Base-by-base conservation (phyloP, 2,888 invertebrate genomes). In the Catocala nupta region DNA sequence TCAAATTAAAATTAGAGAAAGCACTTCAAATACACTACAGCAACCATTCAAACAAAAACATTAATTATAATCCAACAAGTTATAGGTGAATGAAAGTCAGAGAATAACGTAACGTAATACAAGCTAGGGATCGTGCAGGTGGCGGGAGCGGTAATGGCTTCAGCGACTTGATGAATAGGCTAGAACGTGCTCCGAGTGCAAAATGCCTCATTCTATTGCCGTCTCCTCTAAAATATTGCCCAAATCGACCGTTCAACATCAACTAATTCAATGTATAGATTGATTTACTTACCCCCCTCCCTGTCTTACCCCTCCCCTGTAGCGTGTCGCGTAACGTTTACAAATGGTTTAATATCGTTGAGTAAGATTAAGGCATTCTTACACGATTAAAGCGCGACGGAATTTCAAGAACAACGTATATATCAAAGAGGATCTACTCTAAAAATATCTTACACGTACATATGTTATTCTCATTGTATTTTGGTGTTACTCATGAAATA, bases 251-350 rank as follows among this genome's bases (percentile, higher is more conserved):
- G 87, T 85, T 89, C 88, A 90, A 90, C 89, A 88, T 89, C 89
- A 88, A 89, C 89, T 91, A 91, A 91, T 92, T 91, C 87, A 91
- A 90, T 87, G 86, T 90, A 87, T 90, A 89, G 90, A 92, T 91
- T 90, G 91, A 91, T 91, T 91, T 89, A 91, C 86, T 85, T 78
- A 76, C 81, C 75, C 70, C 69, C 75, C 33, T 47, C 42, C 36
- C 74, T 16, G 45, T 68, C 75, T 56, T 8, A 39, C n/a, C 47
- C 36, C 34, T 36, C 13, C 11, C 34, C 74, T 42, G 50, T 36
- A 47, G 36, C 61, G 50, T 60, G 84, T 85, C 54, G 63, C 58
- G 63, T 43, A 43, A 74, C 85, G 82, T 87, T 87, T 87, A 90
- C 88, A 90, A 92, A 90, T 90, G 88, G 86, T 90, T 90, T 89